Evolutionary conservation across 2,113 vertebrate genomes (phyloP).

Genomic region (Microtus richardsoni): DNA sequence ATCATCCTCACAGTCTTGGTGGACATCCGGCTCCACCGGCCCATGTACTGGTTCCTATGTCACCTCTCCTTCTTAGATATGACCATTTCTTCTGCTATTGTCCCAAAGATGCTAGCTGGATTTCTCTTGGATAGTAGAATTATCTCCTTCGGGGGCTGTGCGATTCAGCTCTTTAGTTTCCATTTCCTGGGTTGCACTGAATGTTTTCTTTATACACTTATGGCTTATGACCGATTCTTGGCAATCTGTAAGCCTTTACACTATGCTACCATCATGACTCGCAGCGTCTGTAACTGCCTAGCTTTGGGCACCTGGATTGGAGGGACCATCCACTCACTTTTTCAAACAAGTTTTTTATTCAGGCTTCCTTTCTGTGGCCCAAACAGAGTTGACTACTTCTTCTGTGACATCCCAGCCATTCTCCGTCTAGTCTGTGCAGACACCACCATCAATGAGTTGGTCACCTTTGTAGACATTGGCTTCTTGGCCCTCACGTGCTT

Average conservation of each 20-base stretch:
- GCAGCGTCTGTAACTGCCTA: slow-evolving; percentile 70
- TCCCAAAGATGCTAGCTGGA: slow-evolving; percentile 82
- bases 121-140: slow-evolving; percentile 73
- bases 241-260: slow-evolving; percentile 82
- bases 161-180: slow-evolving; percentile 81
- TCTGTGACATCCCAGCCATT: slow-evolving; percentile 84
- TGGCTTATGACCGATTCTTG: slow-evolving; percentile 83
- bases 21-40: slow-evolving; percentile 76
- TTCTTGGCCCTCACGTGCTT: slow-evolving; percentile 82
- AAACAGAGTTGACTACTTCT: slow-evolving; percentile 78
- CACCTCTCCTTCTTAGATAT: slow-evolving; percentile 82
- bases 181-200: slow-evolving; percentile 84
- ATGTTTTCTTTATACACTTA: slow-evolving; percentile 82
- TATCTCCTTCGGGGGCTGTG: slow-evolving; percentile 82
- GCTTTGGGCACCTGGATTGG: slow-evolving; percentile 80
- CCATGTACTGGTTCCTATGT: slow-evolving; percentile 83
- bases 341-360: slow-evolving; percentile 82
- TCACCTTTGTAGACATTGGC: slow-evolving; percentile 82
- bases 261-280: slow-evolving; percentile 81
- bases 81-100: slow-evolving; percentile 81
- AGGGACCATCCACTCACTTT: slow-evolving; percentile 80
- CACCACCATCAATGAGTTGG: slow-evolving; percentile 78
- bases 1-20: slow-evolving; percentile 78
- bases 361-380: slow-evolving; percentile 78
- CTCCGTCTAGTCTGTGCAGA: slow-evolving; percentile 78